A percentile compares a stretch with the other conserved stretches of the same genome.
These are phyloP conservation scores for Apteryx owenii DNA, from an alignment of 2,113 vertebrate species.

Conservation along the genomic window DNA sequence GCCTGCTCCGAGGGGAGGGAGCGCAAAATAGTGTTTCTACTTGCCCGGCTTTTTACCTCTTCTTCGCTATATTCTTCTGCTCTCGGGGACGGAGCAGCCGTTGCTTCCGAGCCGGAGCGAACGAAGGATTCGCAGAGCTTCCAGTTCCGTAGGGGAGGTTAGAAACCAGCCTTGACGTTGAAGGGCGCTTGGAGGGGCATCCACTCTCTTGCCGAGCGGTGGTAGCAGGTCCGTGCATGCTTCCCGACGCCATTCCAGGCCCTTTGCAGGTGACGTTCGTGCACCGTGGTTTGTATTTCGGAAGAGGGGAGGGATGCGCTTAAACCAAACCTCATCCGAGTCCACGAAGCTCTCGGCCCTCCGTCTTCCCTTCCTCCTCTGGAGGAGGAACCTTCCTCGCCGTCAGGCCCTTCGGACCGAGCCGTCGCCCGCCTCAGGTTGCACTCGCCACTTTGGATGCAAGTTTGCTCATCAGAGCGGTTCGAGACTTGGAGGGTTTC, in stretches of 20 bases:
- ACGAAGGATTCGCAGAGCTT: neutral
- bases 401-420: neutral
- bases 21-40: rapidly evolving
- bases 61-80: neutral
- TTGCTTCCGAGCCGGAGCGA: neutral
- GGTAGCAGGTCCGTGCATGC: too few relatives aligned
- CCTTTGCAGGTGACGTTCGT: too few relatives aligned
- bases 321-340: rapidly evolving
- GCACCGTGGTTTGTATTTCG: neutral
- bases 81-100: rapidly evolving
- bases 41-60: neutral
- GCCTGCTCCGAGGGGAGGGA: neutral
- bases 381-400: neutral
- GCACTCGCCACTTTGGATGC: conserved; percentile 58
- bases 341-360: neutral
- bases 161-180: rapidly evolving
- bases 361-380: neutral
- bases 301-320: rapidly evolving
- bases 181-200: neutral
- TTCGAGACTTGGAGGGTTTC: neutral
- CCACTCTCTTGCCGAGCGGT: neutral
- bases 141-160: neutral
- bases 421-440: neutral
- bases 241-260: too few relatives aligned
- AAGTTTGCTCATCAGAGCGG: neutral